phyloP scores from a whole-genome alignment of 2,113 vertebrate species.

The Jaculus jaculus region DNA sequence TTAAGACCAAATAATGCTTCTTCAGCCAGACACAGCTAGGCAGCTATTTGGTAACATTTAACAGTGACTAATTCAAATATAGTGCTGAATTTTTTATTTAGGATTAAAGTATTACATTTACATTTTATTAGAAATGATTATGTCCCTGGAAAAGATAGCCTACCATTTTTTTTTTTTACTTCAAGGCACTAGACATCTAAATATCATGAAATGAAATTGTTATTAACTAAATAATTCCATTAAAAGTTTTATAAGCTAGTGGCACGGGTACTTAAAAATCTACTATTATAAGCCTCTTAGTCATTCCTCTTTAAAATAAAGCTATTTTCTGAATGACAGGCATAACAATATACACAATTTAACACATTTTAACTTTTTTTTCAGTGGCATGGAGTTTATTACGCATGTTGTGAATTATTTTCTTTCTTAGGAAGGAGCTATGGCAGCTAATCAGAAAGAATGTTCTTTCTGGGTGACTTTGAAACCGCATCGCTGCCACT shows the following conservation, averaged over 20 bases:
- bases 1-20: background rate
- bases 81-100: background rate
- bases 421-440: constrained; percentile 66
- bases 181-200: background rate
- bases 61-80: background rate
- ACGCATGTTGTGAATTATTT: constrained; percentile 58
- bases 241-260: constrained; percentile 20
- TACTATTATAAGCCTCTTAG: constrained; percentile 30
- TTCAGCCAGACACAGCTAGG: background rate
- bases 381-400: constrained; percentile 61
- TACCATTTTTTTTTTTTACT: constrained; percentile 14
- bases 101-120: background rate
- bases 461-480: constrained; percentile 85
- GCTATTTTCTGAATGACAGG: background rate
- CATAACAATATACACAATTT: background rate
- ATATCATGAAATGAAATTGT: constrained; percentile 31
- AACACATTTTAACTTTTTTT: constrained; percentile 72
- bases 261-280: constrained; percentile 7
- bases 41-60: constrained; percentile 13
- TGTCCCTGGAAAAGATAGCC: background rate
- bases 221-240: constrained; percentile 26
- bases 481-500: constrained; percentile 83
- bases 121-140: constrained; percentile 10
- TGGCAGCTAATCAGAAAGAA: constrained; percentile 79
- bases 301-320: background rate